Conservation (phyloP, 2,888 invertebrate genomes). For the Eupithecia subumbrata region DNA sequence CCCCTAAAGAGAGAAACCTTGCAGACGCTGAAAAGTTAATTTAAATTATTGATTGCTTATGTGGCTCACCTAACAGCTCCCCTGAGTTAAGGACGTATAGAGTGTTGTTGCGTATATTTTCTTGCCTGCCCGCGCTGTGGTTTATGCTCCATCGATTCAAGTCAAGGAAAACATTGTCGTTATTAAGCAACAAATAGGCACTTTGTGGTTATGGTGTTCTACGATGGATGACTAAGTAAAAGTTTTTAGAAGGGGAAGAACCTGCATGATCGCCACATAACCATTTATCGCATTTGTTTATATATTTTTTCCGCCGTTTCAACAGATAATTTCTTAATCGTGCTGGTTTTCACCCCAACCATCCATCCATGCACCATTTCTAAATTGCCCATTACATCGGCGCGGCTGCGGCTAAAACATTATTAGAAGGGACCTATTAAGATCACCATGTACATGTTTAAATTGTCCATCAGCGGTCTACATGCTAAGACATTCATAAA, state of each 20-base stretch:
- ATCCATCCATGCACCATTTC: background rate
- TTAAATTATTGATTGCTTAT: background rate
- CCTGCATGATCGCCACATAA: background rate
- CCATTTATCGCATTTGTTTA: background rate
- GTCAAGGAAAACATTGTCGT: slow-evolving; percentile 9
- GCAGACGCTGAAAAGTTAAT: background rate
- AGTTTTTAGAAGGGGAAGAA: background rate
- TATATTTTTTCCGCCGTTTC: background rate
- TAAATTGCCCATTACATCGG: background rate
- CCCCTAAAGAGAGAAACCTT: background rate
- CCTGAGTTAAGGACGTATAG: background rate
- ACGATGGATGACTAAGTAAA: background rate
- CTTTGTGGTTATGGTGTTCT: slow-evolving; percentile 11
- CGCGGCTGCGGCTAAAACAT: background rate
- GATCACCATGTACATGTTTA: background rate
- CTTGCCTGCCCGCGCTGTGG: slow-evolving; percentile 17
- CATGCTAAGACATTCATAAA: background rate
- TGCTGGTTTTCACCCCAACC: background rate
- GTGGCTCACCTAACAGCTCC: background rate
- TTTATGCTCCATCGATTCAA: slow-evolving; percentile 25
- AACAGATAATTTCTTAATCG: background rate
- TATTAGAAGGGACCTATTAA: no score
- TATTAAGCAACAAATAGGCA: slow-evolving; percentile 11
- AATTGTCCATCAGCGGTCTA: background rate
- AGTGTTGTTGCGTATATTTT: background rate